A percentile compares a stretch with the other conserved stretches of the same genome.
phyloP scores from a whole-genome alignment of 2,888 invertebrate genomes.

The Microdon myrmicae region DNA sequence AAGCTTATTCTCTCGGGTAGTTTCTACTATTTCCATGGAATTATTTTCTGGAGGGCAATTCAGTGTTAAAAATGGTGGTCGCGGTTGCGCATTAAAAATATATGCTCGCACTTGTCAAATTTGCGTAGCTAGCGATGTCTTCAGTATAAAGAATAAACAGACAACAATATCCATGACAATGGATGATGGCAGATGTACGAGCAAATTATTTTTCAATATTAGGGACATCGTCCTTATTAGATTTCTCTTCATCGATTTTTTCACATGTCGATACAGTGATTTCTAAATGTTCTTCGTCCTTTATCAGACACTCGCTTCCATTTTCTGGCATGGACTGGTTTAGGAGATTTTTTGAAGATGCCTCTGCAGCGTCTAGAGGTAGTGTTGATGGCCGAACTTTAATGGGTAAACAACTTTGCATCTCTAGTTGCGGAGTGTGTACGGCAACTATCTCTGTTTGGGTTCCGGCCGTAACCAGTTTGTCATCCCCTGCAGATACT shows the following conservation, averaged over 20 bases:
- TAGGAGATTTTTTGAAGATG: conserved; percentile 36
- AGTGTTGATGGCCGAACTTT: conserved; percentile 64
- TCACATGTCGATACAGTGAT: conserved; percentile 33
- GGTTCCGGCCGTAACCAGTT: conserved; percentile 68
- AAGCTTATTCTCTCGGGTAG: no score
- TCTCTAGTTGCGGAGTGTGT: conserved; percentile 76
- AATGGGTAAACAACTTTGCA: conserved; percentile 67
- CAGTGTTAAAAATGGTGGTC: no score
- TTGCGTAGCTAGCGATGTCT: no score
- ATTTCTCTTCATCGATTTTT: conserved; percentile 55
- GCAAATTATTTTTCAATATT: conserved; percentile 31
- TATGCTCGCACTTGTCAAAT: no score
- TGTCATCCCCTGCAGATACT: conserved; percentile 61
- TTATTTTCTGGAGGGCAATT: no score
- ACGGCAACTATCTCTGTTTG: conserved; percentile 86
- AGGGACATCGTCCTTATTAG: conserved; percentile 16
- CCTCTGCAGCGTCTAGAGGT: conserved; percentile 58
- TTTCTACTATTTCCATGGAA: no score
- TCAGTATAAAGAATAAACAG: no score
- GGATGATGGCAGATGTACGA: no score
- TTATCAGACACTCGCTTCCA: conserved; percentile 16
- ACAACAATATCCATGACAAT: no score
- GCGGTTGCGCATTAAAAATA: no score
- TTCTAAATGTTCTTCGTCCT: not conserved
- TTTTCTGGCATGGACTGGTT: conserved; percentile 34